A percentile compares a stretch with the other conserved stretches of the same genome.
Evolutionary conservation across 2,797 vertebrate species (phyloP).

Genomic region (Carcharodon carcharias): DNA sequence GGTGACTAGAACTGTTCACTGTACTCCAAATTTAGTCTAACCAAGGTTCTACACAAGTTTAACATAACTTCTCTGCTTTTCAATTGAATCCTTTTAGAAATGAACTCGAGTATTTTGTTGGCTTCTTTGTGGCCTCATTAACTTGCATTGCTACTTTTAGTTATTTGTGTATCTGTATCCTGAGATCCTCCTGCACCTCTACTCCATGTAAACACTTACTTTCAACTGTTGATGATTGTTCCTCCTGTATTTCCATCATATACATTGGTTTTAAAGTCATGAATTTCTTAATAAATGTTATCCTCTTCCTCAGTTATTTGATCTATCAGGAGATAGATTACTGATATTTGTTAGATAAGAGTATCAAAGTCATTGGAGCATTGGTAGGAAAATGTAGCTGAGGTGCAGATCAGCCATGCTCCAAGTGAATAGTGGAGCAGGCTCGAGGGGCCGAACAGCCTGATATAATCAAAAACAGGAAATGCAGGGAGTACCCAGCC

Average conservation of each 20-base stretch:
- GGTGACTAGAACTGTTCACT: no score
- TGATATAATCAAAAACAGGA: not conserved
- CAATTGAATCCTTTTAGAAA: no score
- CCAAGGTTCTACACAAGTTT: no score
- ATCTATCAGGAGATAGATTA: not conserved
- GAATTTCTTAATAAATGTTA: not conserved
- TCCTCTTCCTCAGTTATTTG: not conserved
- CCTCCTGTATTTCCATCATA: not conserved
- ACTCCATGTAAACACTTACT: not conserved
- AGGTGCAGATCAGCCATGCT: not conserved
- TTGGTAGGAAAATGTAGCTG: not conserved
- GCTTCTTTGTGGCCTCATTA: no score
- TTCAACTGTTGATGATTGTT: not conserved
- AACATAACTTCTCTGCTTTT: no score
- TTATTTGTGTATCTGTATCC: not conserved
- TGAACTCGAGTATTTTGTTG: no score
- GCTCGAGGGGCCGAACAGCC: not conserved
- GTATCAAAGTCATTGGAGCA: not conserved
- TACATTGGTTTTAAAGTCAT: not conserved
- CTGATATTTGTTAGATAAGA: not conserved
- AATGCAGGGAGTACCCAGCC: not conserved
- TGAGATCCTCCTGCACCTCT: not conserved
- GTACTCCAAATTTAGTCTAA: no score
- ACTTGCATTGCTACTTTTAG: no score
- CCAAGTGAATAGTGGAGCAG: not conserved